phyloP scores from a whole-genome alignment of 2,797 vertebrate species.

The Cetoscarus ocellatus region DNA sequence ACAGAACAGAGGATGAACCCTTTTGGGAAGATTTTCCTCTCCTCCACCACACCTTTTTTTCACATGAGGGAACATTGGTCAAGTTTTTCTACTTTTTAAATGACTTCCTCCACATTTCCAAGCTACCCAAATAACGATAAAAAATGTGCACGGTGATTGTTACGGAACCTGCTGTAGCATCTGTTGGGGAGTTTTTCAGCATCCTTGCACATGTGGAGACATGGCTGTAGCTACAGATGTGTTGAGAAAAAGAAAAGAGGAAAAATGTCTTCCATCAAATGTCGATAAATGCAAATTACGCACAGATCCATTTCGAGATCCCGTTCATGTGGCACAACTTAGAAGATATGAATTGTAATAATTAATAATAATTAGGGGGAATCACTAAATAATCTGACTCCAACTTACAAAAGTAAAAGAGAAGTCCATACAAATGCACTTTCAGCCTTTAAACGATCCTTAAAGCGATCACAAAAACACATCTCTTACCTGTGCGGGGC shows the following conservation, averaged over 20 bases:
- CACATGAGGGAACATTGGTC: slow-evolving; percentile 6
- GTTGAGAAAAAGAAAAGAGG: neutral
- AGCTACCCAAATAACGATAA: no score
- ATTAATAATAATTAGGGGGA: neutral
- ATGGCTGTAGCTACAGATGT: slow-evolving; percentile 6
- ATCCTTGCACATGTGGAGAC: slow-evolving; percentile 43
- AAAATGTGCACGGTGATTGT: neutral
- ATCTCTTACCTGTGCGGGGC: slow-evolving; percentile 72
- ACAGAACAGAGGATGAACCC: neutral
- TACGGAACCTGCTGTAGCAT: slow-evolving; percentile 20
- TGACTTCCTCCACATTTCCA: slow-evolving; percentile 20
- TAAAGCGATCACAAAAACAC: neutral
- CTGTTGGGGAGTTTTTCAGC: slow-evolving; percentile 46
- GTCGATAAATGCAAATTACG: neutral
- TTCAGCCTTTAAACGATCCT: neutral
- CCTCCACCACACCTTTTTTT: slow-evolving; percentile 5
- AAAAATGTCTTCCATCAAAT: neutral
- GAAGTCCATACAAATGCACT: slow-evolving; percentile 36
- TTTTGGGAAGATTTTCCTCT: neutral
- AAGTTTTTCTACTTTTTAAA: slow-evolving; percentile 35
- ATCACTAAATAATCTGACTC: slow-evolving; percentile 2
- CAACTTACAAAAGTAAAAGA: neutral
- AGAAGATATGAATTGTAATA: neutral
- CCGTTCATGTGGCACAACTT: neutral
- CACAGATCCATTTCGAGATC: neutral